These are phyloP conservation scores for Micoletzkya japonica DNA, from an alignment of 2,888 invertebrate species.

Conservation along the genomic window DNA sequence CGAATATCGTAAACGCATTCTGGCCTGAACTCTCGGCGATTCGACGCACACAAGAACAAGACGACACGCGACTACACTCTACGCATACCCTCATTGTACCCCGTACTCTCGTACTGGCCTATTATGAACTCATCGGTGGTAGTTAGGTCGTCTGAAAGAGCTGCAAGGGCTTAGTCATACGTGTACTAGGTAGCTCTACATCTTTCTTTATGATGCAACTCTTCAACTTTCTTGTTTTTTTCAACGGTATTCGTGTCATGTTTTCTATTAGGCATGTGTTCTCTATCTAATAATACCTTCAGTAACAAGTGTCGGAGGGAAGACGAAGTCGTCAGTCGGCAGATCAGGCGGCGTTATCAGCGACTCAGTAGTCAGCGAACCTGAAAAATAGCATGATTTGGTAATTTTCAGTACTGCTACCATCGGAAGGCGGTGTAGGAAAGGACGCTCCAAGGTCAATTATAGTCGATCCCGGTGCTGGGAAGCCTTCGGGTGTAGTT, in stretches of 20 bases:
- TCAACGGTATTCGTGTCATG: neutral
- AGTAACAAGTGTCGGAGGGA: neutral
- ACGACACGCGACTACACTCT: neutral
- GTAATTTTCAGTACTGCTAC: too few species aligned
- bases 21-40: neutral
- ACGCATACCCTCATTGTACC: constrained; percentile 8
- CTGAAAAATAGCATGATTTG: neutral
- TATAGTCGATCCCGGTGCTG: too few species aligned
- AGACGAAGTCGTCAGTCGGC: neutral
- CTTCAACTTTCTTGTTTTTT: too few species aligned
- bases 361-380: neutral
- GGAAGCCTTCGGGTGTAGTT: too few species aligned
- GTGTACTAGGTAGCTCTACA: too few species aligned
- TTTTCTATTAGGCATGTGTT: neutral
- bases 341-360: neutral
- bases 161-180: too few species aligned
- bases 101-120: constrained; percentile 4
- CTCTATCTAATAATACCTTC: neutral
- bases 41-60: neutral
- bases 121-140: neutral
- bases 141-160: neutral
- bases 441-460: neutral
- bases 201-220: too few species aligned
- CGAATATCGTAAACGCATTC: constrained; percentile 16
- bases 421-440: neutral